Percentiles rank a stretch among this genome's conserved stretches.
Conservation (phyloP, 1,140 invertebrate genomes). For the Zaprionus inermis region DNA sequence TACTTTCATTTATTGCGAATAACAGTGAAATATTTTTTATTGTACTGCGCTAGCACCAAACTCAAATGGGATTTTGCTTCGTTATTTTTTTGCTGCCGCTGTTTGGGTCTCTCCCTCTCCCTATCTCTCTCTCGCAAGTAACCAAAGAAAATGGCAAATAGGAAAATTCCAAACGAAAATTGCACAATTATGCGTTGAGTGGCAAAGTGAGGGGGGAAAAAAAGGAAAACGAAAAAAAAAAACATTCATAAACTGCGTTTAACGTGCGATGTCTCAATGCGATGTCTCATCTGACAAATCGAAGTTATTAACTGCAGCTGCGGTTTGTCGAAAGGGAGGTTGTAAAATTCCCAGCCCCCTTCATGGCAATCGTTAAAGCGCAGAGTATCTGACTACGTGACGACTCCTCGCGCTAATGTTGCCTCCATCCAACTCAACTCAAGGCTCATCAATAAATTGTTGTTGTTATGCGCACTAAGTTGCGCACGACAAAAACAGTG, state of each 20-base stretch:
- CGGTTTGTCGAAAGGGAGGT: not conserved
- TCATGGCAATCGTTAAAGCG: constrained; percentile 37
- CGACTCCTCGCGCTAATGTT: constrained; percentile 7
- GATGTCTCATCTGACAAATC: constrained; percentile 50
- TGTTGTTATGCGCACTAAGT: constrained; percentile 38
- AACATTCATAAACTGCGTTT: constrained; percentile 28
- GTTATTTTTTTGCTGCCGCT: constrained; percentile 11
- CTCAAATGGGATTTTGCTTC: constrained; percentile 36
- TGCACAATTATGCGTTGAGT: constrained; percentile 50
- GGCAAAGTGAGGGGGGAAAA: not conserved
- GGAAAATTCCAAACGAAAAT: constrained; percentile 36
- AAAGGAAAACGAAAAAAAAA: not conserved
- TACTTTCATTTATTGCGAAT: constrained; percentile 80
- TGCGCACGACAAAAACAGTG: not conserved
- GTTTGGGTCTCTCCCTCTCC: too few relatives aligned
- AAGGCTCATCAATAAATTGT: constrained; percentile 45
- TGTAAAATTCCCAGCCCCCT: constrained; percentile 7
- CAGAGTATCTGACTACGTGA: constrained; percentile 41
- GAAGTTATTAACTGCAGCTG: constrained; percentile 76
- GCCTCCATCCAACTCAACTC: not conserved
- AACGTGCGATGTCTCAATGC: constrained; percentile 33
- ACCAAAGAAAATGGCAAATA: constrained; percentile 34
- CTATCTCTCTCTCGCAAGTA: not conserved
- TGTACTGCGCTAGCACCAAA: constrained; percentile 40
- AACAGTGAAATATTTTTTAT: constrained; percentile 77